Evolutionary conservation across 2,797 vertebrate species (phyloP).

Genomic region (Protonibea diacanthus): DNA sequence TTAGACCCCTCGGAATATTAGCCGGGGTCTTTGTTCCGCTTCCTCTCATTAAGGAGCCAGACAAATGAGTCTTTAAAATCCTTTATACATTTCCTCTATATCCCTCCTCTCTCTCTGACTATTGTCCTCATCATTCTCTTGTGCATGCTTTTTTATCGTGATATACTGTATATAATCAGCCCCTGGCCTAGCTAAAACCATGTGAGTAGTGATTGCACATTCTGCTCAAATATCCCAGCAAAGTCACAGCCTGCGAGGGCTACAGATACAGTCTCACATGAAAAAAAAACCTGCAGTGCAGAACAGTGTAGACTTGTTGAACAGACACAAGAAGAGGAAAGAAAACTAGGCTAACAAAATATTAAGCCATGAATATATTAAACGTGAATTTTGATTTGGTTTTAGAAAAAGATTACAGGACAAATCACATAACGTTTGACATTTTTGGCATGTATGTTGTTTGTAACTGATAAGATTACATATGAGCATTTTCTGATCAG

Average conservation of each 20-base stretch:
- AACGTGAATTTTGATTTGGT: not conserved
- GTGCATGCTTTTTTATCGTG: conserved; percentile 60
- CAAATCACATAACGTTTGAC: not conserved
- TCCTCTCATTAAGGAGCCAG: conserved; percentile 93
- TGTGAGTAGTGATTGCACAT: conserved; percentile 48
- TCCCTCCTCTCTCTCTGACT: conserved; percentile 14
- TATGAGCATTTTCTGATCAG: not conserved
- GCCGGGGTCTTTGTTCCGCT: conserved; percentile 88
- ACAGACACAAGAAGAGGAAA: not conserved
- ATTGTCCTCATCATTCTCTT: conserved; percentile 67
- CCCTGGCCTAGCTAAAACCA: conserved; percentile 44
- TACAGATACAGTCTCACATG: conserved; percentile 27
- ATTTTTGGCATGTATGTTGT: not conserved
- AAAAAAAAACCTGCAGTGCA: conserved; percentile 23
- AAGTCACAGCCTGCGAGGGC: conserved; percentile 36
- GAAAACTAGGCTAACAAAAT: not conserved
- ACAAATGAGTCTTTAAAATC: conserved; percentile 89
- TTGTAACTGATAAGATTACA: not conserved
- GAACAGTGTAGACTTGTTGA: not conserved
- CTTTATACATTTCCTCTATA: conserved; percentile 74
- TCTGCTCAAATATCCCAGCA: conserved; percentile 38
- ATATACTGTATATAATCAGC: conserved; percentile 67
- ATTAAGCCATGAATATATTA: not conserved
- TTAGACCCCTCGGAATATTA: conserved; percentile 96
- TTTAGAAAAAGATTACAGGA: not conserved